These are phyloP conservation scores for Drosophila tani DNA, from an alignment of 1,140 invertebrate species.

Conservation along the genomic window DNA sequence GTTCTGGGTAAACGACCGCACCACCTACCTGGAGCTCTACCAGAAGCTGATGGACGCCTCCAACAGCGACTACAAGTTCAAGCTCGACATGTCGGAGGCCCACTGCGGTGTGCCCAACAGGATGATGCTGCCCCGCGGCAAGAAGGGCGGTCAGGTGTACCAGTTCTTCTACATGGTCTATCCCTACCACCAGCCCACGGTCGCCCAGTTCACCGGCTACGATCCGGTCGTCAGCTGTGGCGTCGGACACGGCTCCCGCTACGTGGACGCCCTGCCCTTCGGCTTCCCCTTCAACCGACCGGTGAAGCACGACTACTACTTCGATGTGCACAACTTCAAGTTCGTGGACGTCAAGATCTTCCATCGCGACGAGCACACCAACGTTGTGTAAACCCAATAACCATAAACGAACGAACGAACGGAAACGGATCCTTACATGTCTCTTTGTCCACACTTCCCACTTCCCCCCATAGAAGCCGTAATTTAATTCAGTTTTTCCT, in stretches of 20 bases:
- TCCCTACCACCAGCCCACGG: conserved; percentile 85
- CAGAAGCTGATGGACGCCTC: conserved; percentile 80
- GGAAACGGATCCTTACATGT: conserved; percentile 19
- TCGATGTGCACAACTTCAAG: conserved; percentile 88
- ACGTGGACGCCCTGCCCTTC: conserved; percentile 86
- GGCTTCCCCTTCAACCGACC: conserved; percentile 90
- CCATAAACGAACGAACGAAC: conserved; percentile 28
- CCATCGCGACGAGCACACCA: conserved; percentile 86
- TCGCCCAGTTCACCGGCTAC: conserved; percentile 70
- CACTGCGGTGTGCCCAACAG: conserved; percentile 88
- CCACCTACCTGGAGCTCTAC: conserved; percentile 79
- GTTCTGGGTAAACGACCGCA: conserved; percentile 77
- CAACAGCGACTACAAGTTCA: conserved; percentile 85
- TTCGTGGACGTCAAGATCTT: conserved; percentile 88
- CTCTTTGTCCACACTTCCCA: conserved; percentile 20
- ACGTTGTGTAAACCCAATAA: conserved; percentile 56
- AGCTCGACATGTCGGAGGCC: conserved; percentile 85
- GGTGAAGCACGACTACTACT: conserved; percentile 86
- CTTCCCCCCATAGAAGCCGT: conserved; percentile 31
- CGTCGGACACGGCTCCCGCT: conserved; percentile 83
- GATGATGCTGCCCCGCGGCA: conserved; percentile 89
- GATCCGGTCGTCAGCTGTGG: conserved; percentile 80
- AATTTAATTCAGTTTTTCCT: conserved; percentile 38
- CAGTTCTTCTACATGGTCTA: conserved; percentile 89
- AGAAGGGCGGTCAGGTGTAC: conserved; percentile 87